Percentiles rank a stretch among this genome's conserved stretches.
phyloP scores from a whole-genome alignment of 2,888 invertebrate genomes.

The Galerucella pusilla region DNA sequence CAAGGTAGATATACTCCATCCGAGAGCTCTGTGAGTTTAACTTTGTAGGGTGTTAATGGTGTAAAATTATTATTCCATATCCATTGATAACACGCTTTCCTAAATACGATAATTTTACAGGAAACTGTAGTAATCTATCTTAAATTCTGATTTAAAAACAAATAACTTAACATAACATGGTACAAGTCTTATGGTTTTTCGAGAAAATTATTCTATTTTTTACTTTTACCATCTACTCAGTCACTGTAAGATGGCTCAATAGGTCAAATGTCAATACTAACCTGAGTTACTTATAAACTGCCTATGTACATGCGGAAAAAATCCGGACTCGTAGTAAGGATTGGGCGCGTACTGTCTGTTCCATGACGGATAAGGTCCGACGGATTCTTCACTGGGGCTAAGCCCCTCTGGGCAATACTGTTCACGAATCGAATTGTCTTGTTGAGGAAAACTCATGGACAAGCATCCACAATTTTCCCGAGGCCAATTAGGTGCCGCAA shows the following conservation, averaged over 20 bases:
- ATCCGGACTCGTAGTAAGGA: conserved; percentile 31
- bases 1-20: too few species aligned
- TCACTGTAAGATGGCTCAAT: neutral
- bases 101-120: too few species aligned
- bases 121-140: too few species aligned
- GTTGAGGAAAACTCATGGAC: conserved; percentile 65
- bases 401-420: conserved; percentile 40
- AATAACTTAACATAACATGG: too few species aligned
- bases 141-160: too few species aligned
- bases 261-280: conserved; percentile 8
- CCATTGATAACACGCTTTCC: too few species aligned
- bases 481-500: conserved; percentile 64
- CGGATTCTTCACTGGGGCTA: conserved; percentile 28
- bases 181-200: too few species aligned
- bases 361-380: conserved; percentile 40
- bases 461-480: conserved; percentile 71
- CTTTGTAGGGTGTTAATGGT: too few species aligned
- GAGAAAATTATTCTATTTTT: too few species aligned
- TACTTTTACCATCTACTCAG: too few species aligned
- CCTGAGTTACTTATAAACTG: conserved; percentile 36
- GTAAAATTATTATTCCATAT: too few species aligned
- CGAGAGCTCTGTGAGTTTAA: too few species aligned
- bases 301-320: conserved; percentile 22
- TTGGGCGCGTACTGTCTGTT: conserved; percentile 23
- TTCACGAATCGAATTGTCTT: conserved; percentile 48